A percentile compares a stretch with the other conserved stretches of the same genome.
Evolutionary conservation across 1,140 invertebrate species (phyloP).

Genomic region (Paralvinella palmiformis): DNA sequence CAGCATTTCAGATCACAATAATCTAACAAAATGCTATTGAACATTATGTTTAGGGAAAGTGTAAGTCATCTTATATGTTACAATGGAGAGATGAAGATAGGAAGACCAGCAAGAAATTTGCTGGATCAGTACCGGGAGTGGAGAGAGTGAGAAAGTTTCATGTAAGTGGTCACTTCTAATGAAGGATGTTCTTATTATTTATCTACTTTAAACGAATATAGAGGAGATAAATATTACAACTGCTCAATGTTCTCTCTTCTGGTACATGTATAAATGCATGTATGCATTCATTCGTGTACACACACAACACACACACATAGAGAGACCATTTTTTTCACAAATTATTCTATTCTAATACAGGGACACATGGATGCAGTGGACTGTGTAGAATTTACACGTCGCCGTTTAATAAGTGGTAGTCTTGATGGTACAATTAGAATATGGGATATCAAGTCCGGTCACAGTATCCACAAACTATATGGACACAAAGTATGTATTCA

Average conservation of each 20-base stretch:
- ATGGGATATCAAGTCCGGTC: slow-evolving; percentile 43
- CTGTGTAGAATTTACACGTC: slow-evolving; percentile 36
- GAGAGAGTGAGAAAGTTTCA: slow-evolving; percentile 34
- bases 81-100: not conserved
- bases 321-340: not conserved
- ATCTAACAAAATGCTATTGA: too few relatives aligned
- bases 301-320: too few relatives aligned
- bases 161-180: slow-evolving; percentile 18
- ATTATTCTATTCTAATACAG: slow-evolving; percentile 19
- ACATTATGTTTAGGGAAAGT: too few relatives aligned
- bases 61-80: too few relatives aligned
- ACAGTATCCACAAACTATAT: slow-evolving; percentile 40
- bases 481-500: slow-evolving; percentile 39
- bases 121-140: slow-evolving; percentile 35
- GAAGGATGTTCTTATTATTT: not conserved
- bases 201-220: not conserved
- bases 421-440: slow-evolving; percentile 35
- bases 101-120: slow-evolving; percentile 16
- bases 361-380: slow-evolving; percentile 38
- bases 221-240: not conserved
- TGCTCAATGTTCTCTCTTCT: not conserved
- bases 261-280: not conserved
- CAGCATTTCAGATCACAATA: too few relatives aligned
- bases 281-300: not conserved
- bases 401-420: slow-evolving; percentile 38